These are phyloP conservation scores for Orthosia cruda DNA, from an alignment of 2,888 invertebrate genomes.

Conservation along the genomic window DNA sequence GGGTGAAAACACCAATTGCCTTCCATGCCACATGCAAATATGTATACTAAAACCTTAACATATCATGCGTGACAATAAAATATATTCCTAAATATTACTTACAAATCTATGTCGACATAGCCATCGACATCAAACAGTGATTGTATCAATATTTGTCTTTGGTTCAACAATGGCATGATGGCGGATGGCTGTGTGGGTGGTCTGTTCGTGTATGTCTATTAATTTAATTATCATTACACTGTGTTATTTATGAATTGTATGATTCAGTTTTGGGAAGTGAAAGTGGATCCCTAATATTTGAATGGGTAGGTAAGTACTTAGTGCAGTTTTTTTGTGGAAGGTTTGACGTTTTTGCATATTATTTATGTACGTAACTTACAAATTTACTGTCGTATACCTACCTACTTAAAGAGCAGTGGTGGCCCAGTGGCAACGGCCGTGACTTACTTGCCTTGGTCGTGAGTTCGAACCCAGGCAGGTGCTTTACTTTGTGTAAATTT, in stretches of 20 bases:
- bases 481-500: no score
- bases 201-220: conserved; percentile 81
- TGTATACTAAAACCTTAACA: conserved; percentile 11
- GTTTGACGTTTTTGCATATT: background rate
- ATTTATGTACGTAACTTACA: no score
- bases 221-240: conserved; percentile 86
- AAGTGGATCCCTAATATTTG: conserved; percentile 61
- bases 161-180: conserved; percentile 84
- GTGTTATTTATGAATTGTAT: conserved; percentile 79
- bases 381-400: no score
- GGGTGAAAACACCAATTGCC: background rate
- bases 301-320: conserved; percentile 3
- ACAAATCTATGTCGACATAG: conserved; percentile 58
- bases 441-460: no score
- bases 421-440: no score
- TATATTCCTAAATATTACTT: conserved; percentile 28
- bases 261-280: conserved; percentile 76
- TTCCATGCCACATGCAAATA: conserved; percentile 10
- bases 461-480: no score
- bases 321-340: background rate
- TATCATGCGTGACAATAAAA: conserved; percentile 46
- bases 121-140: conserved; percentile 76
- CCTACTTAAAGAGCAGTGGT: no score
- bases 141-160: conserved; percentile 89
- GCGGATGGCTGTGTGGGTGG: conserved; percentile 82